These are phyloP conservation scores for Scolopax mira DNA, from an alignment of 2,113 vertebrate genomes.

Conservation along the genomic window DNA sequence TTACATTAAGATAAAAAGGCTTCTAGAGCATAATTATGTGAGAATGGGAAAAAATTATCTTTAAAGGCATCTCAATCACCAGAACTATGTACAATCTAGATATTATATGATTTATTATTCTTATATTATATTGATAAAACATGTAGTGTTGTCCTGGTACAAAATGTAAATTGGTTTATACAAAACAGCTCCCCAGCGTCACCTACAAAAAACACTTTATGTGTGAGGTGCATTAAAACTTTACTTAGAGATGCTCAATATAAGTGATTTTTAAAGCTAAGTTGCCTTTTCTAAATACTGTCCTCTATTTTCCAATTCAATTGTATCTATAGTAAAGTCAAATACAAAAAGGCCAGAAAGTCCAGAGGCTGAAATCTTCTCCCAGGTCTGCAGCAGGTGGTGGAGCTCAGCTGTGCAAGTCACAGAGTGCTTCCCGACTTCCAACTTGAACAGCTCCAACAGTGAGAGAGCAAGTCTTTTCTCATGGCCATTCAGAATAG, in stretches of 20 bases:
- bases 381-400: not conserved
- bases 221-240: not conserved
- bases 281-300: not conserved
- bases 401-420: not conserved
- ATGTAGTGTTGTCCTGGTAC: not conserved
- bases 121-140: not conserved
- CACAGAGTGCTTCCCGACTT: not conserved
- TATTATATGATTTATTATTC: not conserved
- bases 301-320: not conserved
- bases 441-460: not conserved
- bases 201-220: not conserved
- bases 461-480: not conserved
- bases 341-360: not conserved
- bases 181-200: not conserved
- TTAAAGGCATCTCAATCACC: not conserved
- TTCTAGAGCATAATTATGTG: not conserved
- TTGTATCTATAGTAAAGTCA: not conserved
- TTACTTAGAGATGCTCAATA: not conserved
- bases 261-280: not conserved
- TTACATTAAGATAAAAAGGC: not conserved
- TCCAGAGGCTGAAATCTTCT: not conserved
- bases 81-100: not conserved
- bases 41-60: not conserved
- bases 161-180: not conserved
- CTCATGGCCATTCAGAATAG: not conserved